Base-by-base conservation (phyloP, 2,888 invertebrate genomes). In the Melitaea athalia region DNA sequence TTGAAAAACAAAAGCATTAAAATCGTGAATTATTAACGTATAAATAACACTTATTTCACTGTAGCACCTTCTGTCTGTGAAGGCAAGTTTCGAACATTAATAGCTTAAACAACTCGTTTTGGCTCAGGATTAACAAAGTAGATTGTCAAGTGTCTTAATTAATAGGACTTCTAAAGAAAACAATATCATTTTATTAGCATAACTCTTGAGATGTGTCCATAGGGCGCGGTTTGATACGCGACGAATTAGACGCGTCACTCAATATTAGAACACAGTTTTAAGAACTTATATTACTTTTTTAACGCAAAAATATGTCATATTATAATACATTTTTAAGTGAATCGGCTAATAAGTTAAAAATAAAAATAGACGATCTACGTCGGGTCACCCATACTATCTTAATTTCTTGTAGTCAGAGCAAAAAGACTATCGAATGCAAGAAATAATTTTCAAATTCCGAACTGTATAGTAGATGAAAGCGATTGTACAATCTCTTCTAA, bases 151-250 rank as follows among this genome's bases (percentile, higher is more conserved):
- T 83, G 88, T 86, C 91, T 86, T 91, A 92, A 92, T 92, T 91
- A 92, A 92, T 92, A 88, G 92, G 85, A 91, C 85, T 92, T 92
- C 82, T 86, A 86, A 92, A 92, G 91, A 92, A 92, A 91, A 92
- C 92, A 91, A 91, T 92, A 92, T 89, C 88, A 92, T 89, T 91
- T 89, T 91, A 91, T 91, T 91, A 87, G 88, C 91, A 91, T 89
- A 89, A 83, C 78, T 81, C 70, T 79, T 77, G 76, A 64, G 77
- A 67, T 59, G 73, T 43, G 42, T 79, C 68, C 73, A 79, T 78
- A 82, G 74, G 52, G 70, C 63, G 49, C 31, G 10, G 42, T 14
- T 7, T 5, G 43, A 12, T 14, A 50, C 43, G 52, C 53, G 67
- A 49, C 43, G 42, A 11, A 15, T 50, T 42, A 50, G 52, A 42